Evolutionary conservation across 2,113 vertebrate genomes (phyloP), one percentile per base, ranked within the genome.

Genomic region (Phylloscopus trochilus): DNA sequence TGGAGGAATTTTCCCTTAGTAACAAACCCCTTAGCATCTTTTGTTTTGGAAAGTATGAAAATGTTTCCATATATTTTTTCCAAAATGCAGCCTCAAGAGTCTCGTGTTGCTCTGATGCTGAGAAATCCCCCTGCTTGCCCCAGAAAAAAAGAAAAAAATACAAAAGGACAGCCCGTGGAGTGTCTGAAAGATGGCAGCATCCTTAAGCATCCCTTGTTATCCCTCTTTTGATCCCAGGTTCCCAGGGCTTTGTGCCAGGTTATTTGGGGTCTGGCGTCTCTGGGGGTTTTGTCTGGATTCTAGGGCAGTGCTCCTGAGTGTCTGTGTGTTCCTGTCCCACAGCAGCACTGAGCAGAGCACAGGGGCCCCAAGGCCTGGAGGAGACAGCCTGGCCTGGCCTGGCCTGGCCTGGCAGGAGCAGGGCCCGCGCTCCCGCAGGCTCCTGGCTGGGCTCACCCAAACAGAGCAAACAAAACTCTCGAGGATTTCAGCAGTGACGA

Each of bases 1-100:
- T 0, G 0, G 43, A 92, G 37, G 83, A 93, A 78, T 94, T 75
- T 96, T 81, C 47, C 49, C 83, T 92, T 92, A 64, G 92, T 81
- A 89, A 86, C 92, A 94, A 96, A 70, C 21, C 43, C 58, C 22
- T 87, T 44, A 70, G 73, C 68, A 64, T 94, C 80, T 55, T 93
- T 90, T 96, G 92, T 94, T 96, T 94, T 89, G 95, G 96, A 96
- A 97, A 97, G 49, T 67, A 93, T 56, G 80, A 94, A 91, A 91
- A 92, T 68, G 83, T 90, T 97, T 91, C 95, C 89, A 64, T 93
- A 72, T 63, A 81, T 70, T 8, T 91, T 88, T 93, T 91, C 83
- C 91, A 78, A 90, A 92, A 93, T 46, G 63, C 67, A 90, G 46
- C 60, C 69, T 89, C 69, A 47, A 46, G 80, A 92, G 75, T 90